Percentiles rank a stretch among this genome's conserved stretches.
Evolutionary conservation across 2,797 vertebrate species (phyloP).

Genomic region (Hirundo rustica): DNA sequence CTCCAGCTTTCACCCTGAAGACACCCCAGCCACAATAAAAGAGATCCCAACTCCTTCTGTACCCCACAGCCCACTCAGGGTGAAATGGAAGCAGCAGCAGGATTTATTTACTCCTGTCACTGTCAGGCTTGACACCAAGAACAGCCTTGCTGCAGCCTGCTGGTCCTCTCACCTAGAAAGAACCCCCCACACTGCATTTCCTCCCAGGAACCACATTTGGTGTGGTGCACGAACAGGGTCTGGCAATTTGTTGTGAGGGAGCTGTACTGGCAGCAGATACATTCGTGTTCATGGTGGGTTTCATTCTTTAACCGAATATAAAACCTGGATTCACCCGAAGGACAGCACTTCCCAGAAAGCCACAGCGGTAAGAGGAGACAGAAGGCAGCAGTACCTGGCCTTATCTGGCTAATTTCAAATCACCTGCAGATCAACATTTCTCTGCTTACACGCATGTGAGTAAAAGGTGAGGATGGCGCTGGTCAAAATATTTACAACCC

Average conservation of each 20-base stretch:
- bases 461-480: not conserved
- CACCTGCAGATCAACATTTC: not conserved
- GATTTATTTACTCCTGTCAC: not conserved
- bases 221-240: accelerated
- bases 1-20: not conserved
- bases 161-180: not conserved
- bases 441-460: accelerated
- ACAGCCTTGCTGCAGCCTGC: not conserved
- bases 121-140: not conserved
- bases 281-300: accelerated
- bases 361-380: accelerated
- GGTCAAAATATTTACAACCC: not conserved
- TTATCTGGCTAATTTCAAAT: not conserved
- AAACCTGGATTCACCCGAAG: not conserved
- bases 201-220: not conserved
- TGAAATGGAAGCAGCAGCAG: not conserved
- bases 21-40: not conserved
- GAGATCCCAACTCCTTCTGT: not conserved
- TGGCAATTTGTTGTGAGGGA: not conserved
- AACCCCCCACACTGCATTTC: not conserved
- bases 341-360: not conserved
- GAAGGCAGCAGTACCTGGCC: not conserved
- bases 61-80: not conserved
- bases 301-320: not conserved
- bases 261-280: not conserved